phyloP scores from a whole-genome alignment of 2,113 vertebrate genomes.

The Gasterosteus aculeatus region DNA sequence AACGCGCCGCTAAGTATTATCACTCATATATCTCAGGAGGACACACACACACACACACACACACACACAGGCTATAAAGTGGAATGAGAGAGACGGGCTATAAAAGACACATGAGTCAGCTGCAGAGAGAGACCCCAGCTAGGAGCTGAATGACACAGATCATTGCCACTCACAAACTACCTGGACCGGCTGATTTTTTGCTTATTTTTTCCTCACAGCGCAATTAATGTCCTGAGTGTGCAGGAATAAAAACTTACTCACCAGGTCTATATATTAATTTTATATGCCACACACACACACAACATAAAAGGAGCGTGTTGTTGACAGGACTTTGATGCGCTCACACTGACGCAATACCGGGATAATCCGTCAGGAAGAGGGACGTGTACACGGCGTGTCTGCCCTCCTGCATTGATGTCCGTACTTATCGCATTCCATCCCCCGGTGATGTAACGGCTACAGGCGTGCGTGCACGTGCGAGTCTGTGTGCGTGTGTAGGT shows the following conservation, averaged over 20 bases:
- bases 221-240: constrained; percentile 22
- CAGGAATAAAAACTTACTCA: constrained; percentile 8
- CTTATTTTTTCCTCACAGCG: constrained; percentile 21
- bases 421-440: constrained; percentile 33
- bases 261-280: background rate
- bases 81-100: constrained; percentile 62
- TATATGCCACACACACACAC: background rate
- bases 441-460: constrained; percentile 45
- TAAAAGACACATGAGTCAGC: constrained; percentile 75
- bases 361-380: constrained; percentile 54
- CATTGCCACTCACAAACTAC: constrained; percentile 63
- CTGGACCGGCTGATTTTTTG: constrained; percentile 11
- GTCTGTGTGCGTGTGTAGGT: background rate
- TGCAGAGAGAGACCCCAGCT: constrained; percentile 66
- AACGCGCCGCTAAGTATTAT: constrained; percentile 36
- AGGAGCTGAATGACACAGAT: constrained; percentile 73
- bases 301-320: constrained; percentile 24
- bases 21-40: constrained; percentile 42
- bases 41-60: constrained; percentile 14
- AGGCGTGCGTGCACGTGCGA: background rate
- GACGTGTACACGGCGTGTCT: constrained; percentile 1
- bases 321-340: constrained; percentile 48
- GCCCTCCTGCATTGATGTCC: constrained; percentile 45
- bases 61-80: constrained; percentile 37
- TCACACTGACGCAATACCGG: constrained; percentile 41